Base-by-base conservation (phyloP, 2,888 invertebrate species). In the Amblyteles armatorius region DNA sequence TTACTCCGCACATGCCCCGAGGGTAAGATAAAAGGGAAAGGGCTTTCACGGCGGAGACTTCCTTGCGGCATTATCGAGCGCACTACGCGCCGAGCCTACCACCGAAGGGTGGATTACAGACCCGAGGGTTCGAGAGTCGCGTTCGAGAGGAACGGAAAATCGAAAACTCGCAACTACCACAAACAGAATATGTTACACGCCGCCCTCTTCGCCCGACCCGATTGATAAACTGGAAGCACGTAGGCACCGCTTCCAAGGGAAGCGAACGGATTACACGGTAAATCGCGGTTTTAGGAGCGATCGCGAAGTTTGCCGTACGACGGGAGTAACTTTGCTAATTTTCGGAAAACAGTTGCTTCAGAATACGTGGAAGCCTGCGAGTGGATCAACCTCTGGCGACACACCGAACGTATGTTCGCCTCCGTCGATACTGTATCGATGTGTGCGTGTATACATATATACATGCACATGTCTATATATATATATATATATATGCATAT, bases 251-350 rank as follows among this genome's bases (percentile, higher is more conserved):
- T 40, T 13, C 60, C 48, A 13, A 13, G 7, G 48, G 40, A 55
- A 40, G 16, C 13, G n/a, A 13, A 3, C 29, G 40, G 44, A 67
- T 80, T 44, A 60, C 68, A 50, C n/a, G 68, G 29, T 33, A 74
- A 80, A 80, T 74, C 55, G 57, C 19, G 44, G 48, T 68, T 80
- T 68, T 48, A 11, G 52, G 40, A 73, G 29, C 57, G 57, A 80
- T 74, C 73, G 57, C 16, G 26, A 68, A 80, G 80, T 80, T 80
- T 60, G 36, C 4, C 29, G 40, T 22, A 50, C 29, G 44, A 72
- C 11, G 5, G 50, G 65, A 22, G 33, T 65, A 73, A 73, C 55
- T 74, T 73, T 36, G 55, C 73, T 80, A 74, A 80, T 80, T 80
- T 74, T 74, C 67, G 60, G 26, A 57, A 29, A 68, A 57, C 71